These are phyloP conservation scores for Nezara viridula DNA, from an alignment of 2,888 invertebrate genomes.

Conservation along the genomic window DNA sequence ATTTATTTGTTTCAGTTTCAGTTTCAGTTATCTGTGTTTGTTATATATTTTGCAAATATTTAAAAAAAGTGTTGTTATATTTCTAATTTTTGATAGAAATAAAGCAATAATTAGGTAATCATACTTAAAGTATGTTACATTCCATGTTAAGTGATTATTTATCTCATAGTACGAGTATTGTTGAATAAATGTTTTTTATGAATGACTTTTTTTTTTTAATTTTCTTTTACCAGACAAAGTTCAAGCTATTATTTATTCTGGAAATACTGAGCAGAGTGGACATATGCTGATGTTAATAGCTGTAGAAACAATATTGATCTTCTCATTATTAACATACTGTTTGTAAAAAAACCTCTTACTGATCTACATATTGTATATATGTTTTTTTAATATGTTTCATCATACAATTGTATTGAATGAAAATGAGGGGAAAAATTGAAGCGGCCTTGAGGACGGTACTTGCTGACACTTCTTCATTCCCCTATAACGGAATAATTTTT, in stretches of 20 bases:
- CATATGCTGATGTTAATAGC: neutral
- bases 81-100: conserved; percentile 49
- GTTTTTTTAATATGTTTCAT: neutral
- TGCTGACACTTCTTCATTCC: no score
- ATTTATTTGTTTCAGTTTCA: conserved; percentile 26
- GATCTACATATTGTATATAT: neutral
- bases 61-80: conserved; percentile 6
- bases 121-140: conserved; percentile 45
- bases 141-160: conserved; percentile 33
- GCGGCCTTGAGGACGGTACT: no score
- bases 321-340: neutral
- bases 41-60: conserved; percentile 39
- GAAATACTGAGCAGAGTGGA: neutral
- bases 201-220: neutral
- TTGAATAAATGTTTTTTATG: conserved; percentile 43
- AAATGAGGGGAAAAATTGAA: no score
- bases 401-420: no score
- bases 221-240: neutral
- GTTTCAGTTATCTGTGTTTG: neutral
- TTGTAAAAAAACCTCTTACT: no score
- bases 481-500: no score
- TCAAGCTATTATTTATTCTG: neutral
- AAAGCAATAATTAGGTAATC: conserved; percentile 52
- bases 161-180: neutral
- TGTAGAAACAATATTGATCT: neutral